These are phyloP conservation scores for Moxostoma hubbsi DNA, from an alignment of 2,797 vertebrate genomes.

Conservation along the genomic window DNA sequence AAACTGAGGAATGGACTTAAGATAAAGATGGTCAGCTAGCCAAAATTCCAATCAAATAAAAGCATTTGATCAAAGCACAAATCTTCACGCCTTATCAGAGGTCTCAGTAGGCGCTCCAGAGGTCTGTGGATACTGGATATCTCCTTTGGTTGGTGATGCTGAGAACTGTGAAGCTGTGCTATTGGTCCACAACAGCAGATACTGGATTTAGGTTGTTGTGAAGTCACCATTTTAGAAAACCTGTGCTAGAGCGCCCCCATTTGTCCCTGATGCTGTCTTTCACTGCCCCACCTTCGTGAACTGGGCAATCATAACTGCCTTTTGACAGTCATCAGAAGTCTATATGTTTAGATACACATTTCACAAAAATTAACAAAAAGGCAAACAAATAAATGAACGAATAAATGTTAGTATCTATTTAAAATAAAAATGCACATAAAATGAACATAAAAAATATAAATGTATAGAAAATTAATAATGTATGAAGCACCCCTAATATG, in stretches of 20 bases:
- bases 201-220: slow-evolving; percentile 64
- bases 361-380: neutral
- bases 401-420: too few relatives aligned
- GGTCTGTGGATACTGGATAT: slow-evolving; percentile 61
- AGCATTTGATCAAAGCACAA: slow-evolving; percentile 43
- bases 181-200: slow-evolving; percentile 72
- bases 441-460: too few relatives aligned
- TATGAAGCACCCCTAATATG: too few relatives aligned
- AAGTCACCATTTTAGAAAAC: slow-evolving; percentile 63
- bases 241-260: slow-evolving; percentile 75
- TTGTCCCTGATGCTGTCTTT: slow-evolving; percentile 63
- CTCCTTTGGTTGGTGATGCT: slow-evolving; percentile 73
- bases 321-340: neutral
- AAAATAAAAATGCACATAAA: too few relatives aligned
- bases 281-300: slow-evolving; percentile 28
- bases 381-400: neutral
- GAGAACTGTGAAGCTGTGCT: slow-evolving; percentile 72
- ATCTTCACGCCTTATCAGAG: slow-evolving; percentile 60
- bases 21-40: slow-evolving; percentile 32
- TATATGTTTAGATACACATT: neutral
- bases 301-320: neutral
- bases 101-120: slow-evolving; percentile 57
- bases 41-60: slow-evolving; percentile 50
- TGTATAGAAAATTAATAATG: too few relatives aligned
- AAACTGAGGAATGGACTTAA: slow-evolving; percentile 53